A percentile compares a stretch with the other conserved stretches of the same genome.
Conservation (phyloP, 2,888 invertebrate species). For the Himalopsyche tibetana region DNA sequence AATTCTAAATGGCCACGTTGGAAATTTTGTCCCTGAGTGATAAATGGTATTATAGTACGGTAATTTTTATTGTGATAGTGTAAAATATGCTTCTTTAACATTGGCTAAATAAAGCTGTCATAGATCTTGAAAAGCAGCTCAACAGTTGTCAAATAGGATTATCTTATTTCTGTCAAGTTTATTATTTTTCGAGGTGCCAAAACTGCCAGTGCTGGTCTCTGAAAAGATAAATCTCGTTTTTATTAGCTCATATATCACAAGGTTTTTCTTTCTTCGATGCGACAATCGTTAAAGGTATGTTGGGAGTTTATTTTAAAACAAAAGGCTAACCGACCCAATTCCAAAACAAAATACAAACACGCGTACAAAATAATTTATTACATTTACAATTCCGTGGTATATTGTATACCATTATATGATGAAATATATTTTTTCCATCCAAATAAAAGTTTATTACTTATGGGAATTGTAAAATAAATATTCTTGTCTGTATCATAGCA, state of each 20-base stretch:
- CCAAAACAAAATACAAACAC: not conserved
- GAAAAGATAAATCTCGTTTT: slow-evolving; percentile 5
- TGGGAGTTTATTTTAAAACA: not conserved
- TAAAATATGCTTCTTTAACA: not conserved
- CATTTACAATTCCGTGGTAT: not conserved
- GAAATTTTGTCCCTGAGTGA: too few relatives aligned
- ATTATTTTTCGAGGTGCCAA: slow-evolving; percentile 4
- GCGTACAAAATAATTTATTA: not conserved
- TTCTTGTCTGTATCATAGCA: too few relatives aligned
- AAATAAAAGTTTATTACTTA: not conserved
- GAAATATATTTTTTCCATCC: not conserved
- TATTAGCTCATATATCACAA: slow-evolving; percentile 14
- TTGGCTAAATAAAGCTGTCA: not conserved
- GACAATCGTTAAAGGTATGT: not conserved
- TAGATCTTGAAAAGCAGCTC: not conserved
- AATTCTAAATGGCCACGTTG: too few relatives aligned
- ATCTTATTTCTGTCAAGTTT: slow-evolving; percentile 19
- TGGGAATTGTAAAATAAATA: too few relatives aligned
- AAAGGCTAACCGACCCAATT: not conserved
- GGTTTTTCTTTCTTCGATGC: not conserved
- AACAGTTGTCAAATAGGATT: slow-evolving; percentile 12
- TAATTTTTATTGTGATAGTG: too few relatives aligned
- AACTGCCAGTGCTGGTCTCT: not conserved
- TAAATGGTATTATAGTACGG: too few relatives aligned
- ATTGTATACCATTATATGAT: not conserved